Percentiles rank a stretch among this genome's conserved stretches.
These are phyloP conservation scores for Cryptus armator DNA, from an alignment of 2,888 invertebrate species.

Conservation along the genomic window DNA sequence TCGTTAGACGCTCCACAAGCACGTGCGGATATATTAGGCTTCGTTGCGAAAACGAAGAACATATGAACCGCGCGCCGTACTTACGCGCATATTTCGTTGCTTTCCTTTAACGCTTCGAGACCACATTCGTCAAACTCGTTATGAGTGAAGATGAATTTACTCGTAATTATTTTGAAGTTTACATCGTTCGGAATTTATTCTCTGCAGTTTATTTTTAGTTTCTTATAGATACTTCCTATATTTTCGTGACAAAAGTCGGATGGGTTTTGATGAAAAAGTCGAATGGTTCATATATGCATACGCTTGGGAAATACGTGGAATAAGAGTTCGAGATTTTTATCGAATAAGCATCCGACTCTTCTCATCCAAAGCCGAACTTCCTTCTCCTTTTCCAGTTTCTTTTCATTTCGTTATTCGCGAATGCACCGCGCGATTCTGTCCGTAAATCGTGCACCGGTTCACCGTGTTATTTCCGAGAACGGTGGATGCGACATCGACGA, in stretches of 20 bases:
- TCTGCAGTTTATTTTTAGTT: too few relatives aligned
- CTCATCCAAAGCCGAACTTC: neutral
- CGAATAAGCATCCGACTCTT: constrained; percentile 33
- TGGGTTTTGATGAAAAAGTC: neutral
- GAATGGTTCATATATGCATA: neutral
- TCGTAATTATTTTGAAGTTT: neutral
- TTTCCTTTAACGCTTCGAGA: constrained; percentile 15
- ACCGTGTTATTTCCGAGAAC: constrained; percentile 27
- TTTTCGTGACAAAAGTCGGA: neutral
- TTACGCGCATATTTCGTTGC: constrained; percentile 10
- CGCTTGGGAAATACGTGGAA: neutral
- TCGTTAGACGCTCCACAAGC: constrained; percentile 63
- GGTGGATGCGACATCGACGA: constrained; percentile 33
- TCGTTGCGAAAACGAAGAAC: constrained; percentile 59
- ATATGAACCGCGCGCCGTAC: constrained; percentile 22
- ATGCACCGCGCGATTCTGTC: constrained; percentile 36
- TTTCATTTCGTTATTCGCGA: constrained; percentile 32
- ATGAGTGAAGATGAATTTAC: neutral
- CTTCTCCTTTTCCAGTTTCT: neutral
- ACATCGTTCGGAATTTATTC: neutral
- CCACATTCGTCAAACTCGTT: neutral
- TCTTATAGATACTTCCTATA: neutral
- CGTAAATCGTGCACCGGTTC: constrained; percentile 39
- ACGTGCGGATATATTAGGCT: constrained; percentile 64
- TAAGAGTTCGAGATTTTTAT: constrained; percentile 11